Base-by-base conservation (phyloP, 2,113 vertebrate genomes). In the Cygnus buccinator region DNA sequence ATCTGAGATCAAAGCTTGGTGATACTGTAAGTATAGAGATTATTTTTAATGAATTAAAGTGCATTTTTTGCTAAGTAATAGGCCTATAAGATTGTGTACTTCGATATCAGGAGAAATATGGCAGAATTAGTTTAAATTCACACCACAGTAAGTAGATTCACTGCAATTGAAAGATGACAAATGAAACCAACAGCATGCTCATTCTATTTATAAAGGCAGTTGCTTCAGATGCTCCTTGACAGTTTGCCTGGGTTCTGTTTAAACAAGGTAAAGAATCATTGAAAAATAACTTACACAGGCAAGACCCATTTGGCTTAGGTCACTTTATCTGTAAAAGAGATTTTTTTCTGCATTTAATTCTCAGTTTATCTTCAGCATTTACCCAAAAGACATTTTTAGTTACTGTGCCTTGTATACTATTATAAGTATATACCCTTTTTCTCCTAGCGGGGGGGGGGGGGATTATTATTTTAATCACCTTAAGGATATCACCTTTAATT, bases 21-120 rank as follows among this genome's bases (percentile, higher is more conserved):
- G 71, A 91, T 63, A 26, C 7, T 55, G 0, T 37, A 87, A 81
- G 21, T 58, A 43, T 10, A 61, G 39, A 78, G 33, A 86, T 77
- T 74, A 57, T 70, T 84, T 89, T 89, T 93, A 76, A 84, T 28
- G 31, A 84, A 87, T 89, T 90, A 61, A 80, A 89, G 52, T 80
- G 19, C 26, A n/a, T 74, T 89, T 94, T 84, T 41, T 74, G 15
- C 19, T 85, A 93, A 66, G 50, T 83, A 91, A 66, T 37, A 80
- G 26, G 35, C 17, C 16, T 54, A 33, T 37, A 79, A 58, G 31
- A 93, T 48, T 55, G 65, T 79, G 50, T 54, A 18, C 16, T 82
- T 95, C 43, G 84, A 3, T 84, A 89, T 58, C 26, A 65, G 31
- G n/a, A 89, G 11, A 68, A 20, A 76, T 25, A 33, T 29, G 52